These are phyloP conservation scores for Andrena haemorrhoa DNA, from an alignment of 2,888 invertebrate species.

Conservation along the genomic window DNA sequence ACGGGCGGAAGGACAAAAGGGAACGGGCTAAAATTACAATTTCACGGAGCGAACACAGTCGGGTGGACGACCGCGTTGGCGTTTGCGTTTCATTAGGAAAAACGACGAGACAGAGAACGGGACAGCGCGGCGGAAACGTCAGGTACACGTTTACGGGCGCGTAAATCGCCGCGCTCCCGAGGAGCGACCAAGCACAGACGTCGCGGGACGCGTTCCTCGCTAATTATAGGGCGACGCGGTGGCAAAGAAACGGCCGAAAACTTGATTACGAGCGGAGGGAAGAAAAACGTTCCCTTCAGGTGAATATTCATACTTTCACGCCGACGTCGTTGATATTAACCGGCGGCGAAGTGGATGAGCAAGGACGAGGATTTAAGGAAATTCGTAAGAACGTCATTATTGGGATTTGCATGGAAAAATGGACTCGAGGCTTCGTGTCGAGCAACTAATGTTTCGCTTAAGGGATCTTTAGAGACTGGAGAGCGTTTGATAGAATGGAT, in stretches of 20 bases:
- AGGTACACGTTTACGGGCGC: slow-evolving; percentile 19
- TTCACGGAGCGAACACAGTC: slow-evolving; percentile 61
- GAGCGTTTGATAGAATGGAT: neutral
- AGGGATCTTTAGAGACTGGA: neutral
- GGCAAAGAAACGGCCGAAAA: slow-evolving; percentile 46
- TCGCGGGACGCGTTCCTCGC: slow-evolving; percentile 22
- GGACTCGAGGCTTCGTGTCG: neutral
- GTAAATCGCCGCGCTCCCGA: slow-evolving; percentile 18
- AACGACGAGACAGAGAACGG: slow-evolving; percentile 46
- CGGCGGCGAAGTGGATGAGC: slow-evolving; percentile 3
- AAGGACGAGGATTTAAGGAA: slow-evolving; percentile 8
- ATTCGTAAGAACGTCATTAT: slow-evolving; percentile 17
- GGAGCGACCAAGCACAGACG: slow-evolving; percentile 4
- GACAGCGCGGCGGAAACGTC: slow-evolving; percentile 25
- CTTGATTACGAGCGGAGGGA: slow-evolving; percentile 43
- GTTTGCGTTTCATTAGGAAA: slow-evolving; percentile 70
- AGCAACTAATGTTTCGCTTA: neutral
- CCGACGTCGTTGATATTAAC: slow-evolving; percentile 42
- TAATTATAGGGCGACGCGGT: slow-evolving; percentile 48
- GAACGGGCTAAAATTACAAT: slow-evolving; percentile 66
- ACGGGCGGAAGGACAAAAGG: slow-evolving; percentile 24
- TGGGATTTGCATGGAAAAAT: slow-evolving; percentile 24
- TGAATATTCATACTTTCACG: slow-evolving; percentile 57
- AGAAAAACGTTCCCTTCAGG: slow-evolving; percentile 5
- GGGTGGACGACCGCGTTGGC: slow-evolving; percentile 43